phyloP scores from a whole-genome alignment of 2,888 invertebrate genomes.

The Mechanitis mazaeus region DNA sequence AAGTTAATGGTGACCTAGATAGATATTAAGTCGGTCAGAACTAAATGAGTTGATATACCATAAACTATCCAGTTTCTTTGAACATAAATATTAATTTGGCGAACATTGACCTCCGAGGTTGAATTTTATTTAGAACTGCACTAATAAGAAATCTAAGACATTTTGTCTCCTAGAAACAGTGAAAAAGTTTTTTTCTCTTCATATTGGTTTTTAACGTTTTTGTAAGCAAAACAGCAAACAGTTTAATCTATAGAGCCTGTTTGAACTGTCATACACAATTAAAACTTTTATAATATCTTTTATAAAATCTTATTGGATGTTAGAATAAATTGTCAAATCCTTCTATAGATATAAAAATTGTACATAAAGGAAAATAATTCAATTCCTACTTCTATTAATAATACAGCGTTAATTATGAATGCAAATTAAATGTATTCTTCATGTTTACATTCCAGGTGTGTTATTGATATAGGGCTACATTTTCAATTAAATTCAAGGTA shows the following conservation, averaged over 20 bases:
- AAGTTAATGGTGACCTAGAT: slow-evolving; percentile 2
- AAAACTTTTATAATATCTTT: too few relatives aligned
- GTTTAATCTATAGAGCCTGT: too few relatives aligned
- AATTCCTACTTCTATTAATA: slow-evolving; percentile 11
- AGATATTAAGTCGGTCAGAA: slow-evolving; percentile 1
- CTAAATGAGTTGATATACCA: not conserved
- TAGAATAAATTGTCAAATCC: too few relatives aligned
- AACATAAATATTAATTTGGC: not conserved
- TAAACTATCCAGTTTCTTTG: not conserved
- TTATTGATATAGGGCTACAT: slow-evolving; percentile 29
- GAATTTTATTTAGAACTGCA: too few relatives aligned
- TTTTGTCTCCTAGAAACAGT: too few relatives aligned
- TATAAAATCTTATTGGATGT: too few relatives aligned
- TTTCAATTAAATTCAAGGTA: slow-evolving; percentile 29
- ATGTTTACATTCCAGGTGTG: slow-evolving; percentile 29
- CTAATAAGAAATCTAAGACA: too few relatives aligned
- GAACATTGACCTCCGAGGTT: not conserved
- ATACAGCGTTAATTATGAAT: slow-evolving; percentile 25
- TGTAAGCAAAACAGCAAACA: too few relatives aligned
- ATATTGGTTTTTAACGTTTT: too few relatives aligned
- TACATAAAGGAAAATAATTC: not conserved
- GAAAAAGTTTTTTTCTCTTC: too few relatives aligned
- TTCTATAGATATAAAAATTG: too few relatives aligned
- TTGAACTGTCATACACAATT: too few relatives aligned
- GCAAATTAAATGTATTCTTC: slow-evolving; percentile 25